Evolutionary conservation across 2,113 vertebrate genomes (phyloP).

Genomic region (Labrus mixtus): DNA sequence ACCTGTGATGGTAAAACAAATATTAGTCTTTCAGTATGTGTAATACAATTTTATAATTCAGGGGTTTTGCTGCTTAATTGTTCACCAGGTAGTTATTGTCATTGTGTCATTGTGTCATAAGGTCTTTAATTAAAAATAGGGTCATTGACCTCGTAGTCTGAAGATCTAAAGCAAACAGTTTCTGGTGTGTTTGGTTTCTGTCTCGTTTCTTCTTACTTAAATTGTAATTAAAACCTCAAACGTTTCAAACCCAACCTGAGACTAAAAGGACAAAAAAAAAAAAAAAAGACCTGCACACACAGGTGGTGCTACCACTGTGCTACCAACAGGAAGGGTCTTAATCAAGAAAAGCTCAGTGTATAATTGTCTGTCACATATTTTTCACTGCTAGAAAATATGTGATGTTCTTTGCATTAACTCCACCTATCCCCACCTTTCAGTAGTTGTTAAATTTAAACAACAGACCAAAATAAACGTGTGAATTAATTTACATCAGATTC

Average conservation of each 20-base stretch:
- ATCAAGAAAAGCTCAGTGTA: neutral
- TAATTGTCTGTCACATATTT: neutral
- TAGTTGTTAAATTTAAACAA: too few relatives aligned
- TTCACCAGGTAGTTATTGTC: slow-evolving; percentile 28
- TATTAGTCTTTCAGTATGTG: slow-evolving; percentile 20
- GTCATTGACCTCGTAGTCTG: slow-evolving; percentile 22
- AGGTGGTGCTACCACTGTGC: neutral
- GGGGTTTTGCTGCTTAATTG: slow-evolving; percentile 13
- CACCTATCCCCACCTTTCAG: too few relatives aligned
- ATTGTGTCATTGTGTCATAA: slow-evolving; percentile 14
- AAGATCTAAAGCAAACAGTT: slow-evolving; percentile 33
- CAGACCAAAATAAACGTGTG: too few relatives aligned
- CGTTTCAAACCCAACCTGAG: slow-evolving; percentile 2
- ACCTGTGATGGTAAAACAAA: slow-evolving; percentile 33
- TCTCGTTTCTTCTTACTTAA: slow-evolving; percentile 19
- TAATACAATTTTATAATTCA: slow-evolving; percentile 15
- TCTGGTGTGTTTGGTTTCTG: neutral
- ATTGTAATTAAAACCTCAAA: slow-evolving; percentile 18
- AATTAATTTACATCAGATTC: too few relatives aligned
- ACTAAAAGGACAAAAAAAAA: neutral
- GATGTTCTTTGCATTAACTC: neutral
- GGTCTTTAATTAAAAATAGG: slow-evolving; percentile 27
- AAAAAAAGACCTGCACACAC: neutral
- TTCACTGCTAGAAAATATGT: neutral
- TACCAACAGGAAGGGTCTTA: neutral